Conservation (phyloP, 2,888 invertebrate species). For the Physocephala rufipes region DNA sequence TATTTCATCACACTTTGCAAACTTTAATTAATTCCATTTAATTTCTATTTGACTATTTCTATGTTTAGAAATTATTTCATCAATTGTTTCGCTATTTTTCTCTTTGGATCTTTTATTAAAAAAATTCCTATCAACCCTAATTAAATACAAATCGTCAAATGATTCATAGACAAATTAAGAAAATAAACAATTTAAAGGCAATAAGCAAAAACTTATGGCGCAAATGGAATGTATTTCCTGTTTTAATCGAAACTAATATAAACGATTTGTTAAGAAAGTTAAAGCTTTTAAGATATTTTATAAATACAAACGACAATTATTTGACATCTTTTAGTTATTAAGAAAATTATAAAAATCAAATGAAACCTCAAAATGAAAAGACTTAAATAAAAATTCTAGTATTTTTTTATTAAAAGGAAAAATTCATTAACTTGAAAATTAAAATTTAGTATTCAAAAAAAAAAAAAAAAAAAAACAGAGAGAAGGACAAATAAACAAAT, state of each 20-base stretch:
- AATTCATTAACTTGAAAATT: not conserved
- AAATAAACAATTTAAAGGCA: not conserved
- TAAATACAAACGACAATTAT: constrained; percentile 1
- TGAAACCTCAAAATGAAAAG: too few relatives aligned
- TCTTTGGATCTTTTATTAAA: not conserved
- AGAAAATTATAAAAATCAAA: too few relatives aligned
- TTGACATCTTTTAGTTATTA: not conserved
- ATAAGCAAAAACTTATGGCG: not conserved
- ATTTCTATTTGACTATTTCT: too few relatives aligned
- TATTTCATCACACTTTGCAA: too few relatives aligned
- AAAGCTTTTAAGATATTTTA: not conserved
- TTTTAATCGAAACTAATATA: constrained; percentile 29
- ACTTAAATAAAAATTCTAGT: too few relatives aligned
- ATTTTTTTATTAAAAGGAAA: not conserved
- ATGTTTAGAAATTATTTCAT: too few relatives aligned
- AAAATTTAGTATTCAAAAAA: too few relatives aligned
- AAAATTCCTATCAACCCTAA: not conserved
- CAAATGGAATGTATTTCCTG: not conserved
- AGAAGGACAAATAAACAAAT: not conserved
- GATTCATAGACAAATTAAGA: not conserved
- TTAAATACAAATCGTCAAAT: not conserved
- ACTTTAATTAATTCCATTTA: too few relatives aligned
- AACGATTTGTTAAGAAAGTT: constrained; percentile 10
- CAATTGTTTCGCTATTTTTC: too few relatives aligned
- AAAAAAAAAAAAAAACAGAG: not conserved